phyloP scores from a whole-genome alignment of 37 sponge, comb jelly and placozoan genomes.

The Mnemiopsis leidyi region DNA sequence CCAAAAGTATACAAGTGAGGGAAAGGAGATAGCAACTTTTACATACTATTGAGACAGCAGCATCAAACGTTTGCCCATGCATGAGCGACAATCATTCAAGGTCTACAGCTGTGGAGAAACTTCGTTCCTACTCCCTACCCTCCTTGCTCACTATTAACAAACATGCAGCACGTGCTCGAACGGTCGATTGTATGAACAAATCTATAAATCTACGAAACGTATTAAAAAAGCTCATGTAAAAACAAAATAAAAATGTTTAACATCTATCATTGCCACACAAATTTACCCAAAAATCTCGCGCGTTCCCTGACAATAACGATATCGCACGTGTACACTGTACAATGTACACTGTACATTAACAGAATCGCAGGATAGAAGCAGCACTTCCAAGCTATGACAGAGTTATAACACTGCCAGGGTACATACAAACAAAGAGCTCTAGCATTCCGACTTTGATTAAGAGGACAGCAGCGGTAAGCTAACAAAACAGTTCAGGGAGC shows the following conservation, averaged over 20 bases:
- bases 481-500: not conserved
- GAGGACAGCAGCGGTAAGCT: not conserved
- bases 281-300: not conserved
- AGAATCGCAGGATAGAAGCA: too few species aligned
- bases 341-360: not conserved
- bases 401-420: too few species aligned
- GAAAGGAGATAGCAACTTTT: too few species aligned
- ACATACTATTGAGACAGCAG: too few species aligned
- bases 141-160: too few species aligned
- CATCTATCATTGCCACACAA: not conserved
- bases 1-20: too few species aligned
- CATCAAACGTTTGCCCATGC: too few species aligned
- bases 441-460: not conserved
- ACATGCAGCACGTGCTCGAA: not conserved
- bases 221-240: conserved; percentile 34
- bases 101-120: too few species aligned
- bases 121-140: too few species aligned
- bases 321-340: not conserved
- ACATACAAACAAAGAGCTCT: not conserved
- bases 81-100: too few species aligned
- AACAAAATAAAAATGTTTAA: conserved; percentile 47
- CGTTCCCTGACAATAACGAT: not conserved
- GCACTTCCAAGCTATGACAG: too few species aligned
- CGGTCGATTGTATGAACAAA: not conserved
- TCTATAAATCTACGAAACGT: conserved; percentile 50